These are phyloP conservation scores for Microcebus griseorufus DNA, from an alignment of 2,113 vertebrate genomes.

Conservation along the genomic window DNA sequence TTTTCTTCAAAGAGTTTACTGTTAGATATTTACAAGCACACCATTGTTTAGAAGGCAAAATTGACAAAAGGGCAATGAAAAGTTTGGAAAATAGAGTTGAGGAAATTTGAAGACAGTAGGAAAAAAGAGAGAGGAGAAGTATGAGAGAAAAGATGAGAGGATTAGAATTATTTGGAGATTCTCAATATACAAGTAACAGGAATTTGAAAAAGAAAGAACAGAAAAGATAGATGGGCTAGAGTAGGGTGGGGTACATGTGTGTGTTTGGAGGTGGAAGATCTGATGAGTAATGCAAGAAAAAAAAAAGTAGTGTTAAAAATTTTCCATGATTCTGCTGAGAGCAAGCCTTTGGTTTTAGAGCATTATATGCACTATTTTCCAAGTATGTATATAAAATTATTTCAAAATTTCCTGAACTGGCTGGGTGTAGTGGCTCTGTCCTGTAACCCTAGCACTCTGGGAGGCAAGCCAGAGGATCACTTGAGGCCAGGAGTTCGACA, in stretches of 20 bases:
- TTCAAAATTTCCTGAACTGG: too few species aligned
- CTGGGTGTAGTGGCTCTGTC: too few species aligned
- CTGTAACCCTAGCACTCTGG: too few species aligned
- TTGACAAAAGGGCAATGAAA: neutral
- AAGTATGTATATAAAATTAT: too few species aligned
- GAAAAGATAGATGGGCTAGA: neutral
- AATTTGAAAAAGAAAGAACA: constrained; percentile 9
- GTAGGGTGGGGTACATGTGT: neutral
- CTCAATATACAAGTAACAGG: neutral
- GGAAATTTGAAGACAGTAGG: neutral
- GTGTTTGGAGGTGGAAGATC: neutral
- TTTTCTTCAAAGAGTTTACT: neutral
- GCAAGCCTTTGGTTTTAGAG: too few species aligned
- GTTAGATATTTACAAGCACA: constrained; percentile 24
- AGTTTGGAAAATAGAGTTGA: neutral
- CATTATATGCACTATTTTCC: too few species aligned
- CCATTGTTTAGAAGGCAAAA: neutral
- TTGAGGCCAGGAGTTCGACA: too few species aligned
- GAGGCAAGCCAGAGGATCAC: too few species aligned
- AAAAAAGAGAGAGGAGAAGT: neutral
- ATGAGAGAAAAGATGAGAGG: neutral
- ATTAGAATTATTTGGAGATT: neutral
- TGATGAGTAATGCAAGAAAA: neutral
- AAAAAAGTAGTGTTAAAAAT: neutral
- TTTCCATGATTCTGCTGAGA: neutral